Base-by-base conservation (phyloP, 1,140 invertebrate species). In the Macrobrachium nipponense region DNA sequence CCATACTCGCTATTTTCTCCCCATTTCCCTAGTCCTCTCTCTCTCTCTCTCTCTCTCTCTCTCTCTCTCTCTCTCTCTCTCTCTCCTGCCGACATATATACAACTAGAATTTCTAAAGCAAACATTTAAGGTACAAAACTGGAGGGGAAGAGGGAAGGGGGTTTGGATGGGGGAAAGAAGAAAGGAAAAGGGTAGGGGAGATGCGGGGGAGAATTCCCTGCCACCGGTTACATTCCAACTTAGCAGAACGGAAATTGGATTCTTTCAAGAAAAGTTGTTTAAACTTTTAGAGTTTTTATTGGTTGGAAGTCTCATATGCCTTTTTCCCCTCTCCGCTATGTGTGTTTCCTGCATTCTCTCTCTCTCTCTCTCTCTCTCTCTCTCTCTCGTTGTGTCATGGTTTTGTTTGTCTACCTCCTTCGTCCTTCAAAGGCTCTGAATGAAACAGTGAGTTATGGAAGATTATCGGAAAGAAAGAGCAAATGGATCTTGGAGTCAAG, bases 241-340 rank as follows among this genome's bases (percentile, higher is more conserved):
- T 58, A 76, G 59, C 73, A 43, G 44, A 76, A 76, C 73, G 73
- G 73, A 76, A 76, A 76, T 76, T 76, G 73, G 73, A 76, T 76
- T 76, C 73, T 59, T 76, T 23, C 73, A 76, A 23, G 73, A 51
- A 76, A 76, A 76, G 20, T 76, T 76, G 36, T 76, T 76, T 76
- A 58, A 76, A 76, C 73, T 76, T 76, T 59, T 18, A 76, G 73
- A 76, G 23, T 76, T 76, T 76, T 76, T 76, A 76, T 76, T 76
- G 73, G 73, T 76, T 58, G 73, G 73, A 76, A 76, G 23, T 58
- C 73, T 76, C 73, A 76, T 76, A 76, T 76, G 73, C 17, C 23
- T 18, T 59, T 44, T 59, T 70, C 68, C 43, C 12, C 20, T 15
- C 18, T 70, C 68, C 14, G 68, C 18, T 36, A 70, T 36, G 43